Percentiles rank a stretch among this genome's conserved stretches.
Conservation (phyloP, 2,113 vertebrate genomes). For the Sinosuthora webbiana region DNA sequence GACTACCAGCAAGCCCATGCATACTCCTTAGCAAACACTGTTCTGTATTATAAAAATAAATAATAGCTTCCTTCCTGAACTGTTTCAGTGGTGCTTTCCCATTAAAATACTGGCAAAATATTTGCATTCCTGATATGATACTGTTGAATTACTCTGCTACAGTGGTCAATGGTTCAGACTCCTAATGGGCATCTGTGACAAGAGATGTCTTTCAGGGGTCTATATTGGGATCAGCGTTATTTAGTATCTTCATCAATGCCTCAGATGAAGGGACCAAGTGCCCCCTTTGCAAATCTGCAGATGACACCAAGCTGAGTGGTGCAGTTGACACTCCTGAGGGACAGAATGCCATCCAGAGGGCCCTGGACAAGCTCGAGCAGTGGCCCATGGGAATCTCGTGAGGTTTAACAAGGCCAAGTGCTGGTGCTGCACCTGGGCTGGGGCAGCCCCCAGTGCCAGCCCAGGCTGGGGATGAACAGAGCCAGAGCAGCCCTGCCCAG, state of each 20-base stretch:
- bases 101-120: background rate
- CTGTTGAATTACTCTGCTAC: background rate
- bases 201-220: background rate
- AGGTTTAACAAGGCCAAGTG: background rate
- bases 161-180: background rate
- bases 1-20: background rate
- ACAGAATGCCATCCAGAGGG: background rate
- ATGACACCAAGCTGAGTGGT: background rate
- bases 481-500: background rate
- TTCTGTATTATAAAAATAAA: background rate
- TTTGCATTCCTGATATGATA: background rate
- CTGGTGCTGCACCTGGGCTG: background rate
- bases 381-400: background rate
- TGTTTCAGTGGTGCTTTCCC: background rate
- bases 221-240: accelerated
- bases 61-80: background rate
- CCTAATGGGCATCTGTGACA: background rate
- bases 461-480: background rate
- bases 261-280: accelerated
- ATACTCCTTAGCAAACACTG: background rate
- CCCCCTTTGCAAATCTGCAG: accelerated
- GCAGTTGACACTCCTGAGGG: background rate
- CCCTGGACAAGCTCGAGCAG: accelerated
- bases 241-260: background rate
- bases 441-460: background rate